Base-by-base conservation (phyloP, 2,113 vertebrate species). In the Dryoscopus gambensis region DNA sequence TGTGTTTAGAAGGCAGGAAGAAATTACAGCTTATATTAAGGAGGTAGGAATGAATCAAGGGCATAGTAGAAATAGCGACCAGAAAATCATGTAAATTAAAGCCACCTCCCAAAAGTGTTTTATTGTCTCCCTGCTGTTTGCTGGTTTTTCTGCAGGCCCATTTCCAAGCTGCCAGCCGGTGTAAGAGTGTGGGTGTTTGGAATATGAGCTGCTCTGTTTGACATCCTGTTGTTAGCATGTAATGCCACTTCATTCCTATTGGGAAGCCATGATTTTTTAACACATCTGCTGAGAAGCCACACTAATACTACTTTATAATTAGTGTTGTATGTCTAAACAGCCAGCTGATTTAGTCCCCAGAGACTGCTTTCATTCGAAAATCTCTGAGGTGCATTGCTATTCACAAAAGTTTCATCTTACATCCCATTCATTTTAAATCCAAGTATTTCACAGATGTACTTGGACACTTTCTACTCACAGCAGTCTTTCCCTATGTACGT, bases 401-500 rank as follows among this genome's bases (percentile, higher is more conserved):
- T 89, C 37, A 60, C 28, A 19, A 2, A 84, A 64, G 27, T 60
- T 67, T 73, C 7, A 57, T 73, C 28, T 82, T 79, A 0, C 8
- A 65, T 56, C 25, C 53, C 16, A 35, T 79, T 79, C 42, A 49
- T 78, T 79, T 78, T 31, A 89, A 93, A 83, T 71, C 7, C 23
- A 89, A 46, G 21, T 69, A 74, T 46, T 76, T 73, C 39, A 70
- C 4, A 7, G 25, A 53, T 3, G 11, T 62, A 42, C 77, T 59
- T 55, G 24, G 55, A 70, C 9, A 28, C 12, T 35, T 46, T 31
- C 27, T 86, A 33, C 33, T 40, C 42, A 44, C 11, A 77, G 74
- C 52, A 83, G 27, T 57, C 20, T 16, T 56, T 16, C 3, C 68
- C 46, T 85, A 18, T 0, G 0, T 7, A 7, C 3, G 0, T n/a